Evolutionary conservation across 2,113 vertebrate genomes (phyloP), one percentile per base, ranked within the genome.

Genomic region (Pluvianellus socialis): DNA sequence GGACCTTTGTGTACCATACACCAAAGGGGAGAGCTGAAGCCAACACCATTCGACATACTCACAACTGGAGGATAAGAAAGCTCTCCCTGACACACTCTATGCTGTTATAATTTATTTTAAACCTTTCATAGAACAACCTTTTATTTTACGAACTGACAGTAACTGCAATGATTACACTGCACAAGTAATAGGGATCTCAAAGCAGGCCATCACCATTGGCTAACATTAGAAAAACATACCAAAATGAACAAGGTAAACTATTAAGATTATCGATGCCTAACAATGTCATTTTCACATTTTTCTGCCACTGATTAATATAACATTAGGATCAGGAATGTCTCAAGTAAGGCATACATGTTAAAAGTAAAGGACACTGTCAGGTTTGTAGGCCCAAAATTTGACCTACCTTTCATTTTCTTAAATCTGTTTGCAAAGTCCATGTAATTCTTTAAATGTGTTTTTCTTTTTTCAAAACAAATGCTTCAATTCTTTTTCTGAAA

Each of bases 401-500:
- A 97, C 95, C 96, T 97, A 97, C 96, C 96, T 97, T 96, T 96
- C 88, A 96, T 88, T 92, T 93, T 94, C 84, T 96, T 96, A 97
- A 95, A 96, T 96, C 95, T 96, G 94, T 96, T 96, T 96, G 86
- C 90, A 96, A 97, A 97, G 88, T 96, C 96, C 95, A 90, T 95
- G 88, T 68, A 96, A 94, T 89, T 96, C 94, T 94, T 96, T 95
- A 96, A 97, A 85, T 86, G 84, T 92, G 84, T 56, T 94, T 92
- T 96, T 93, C 95, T 88, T 86, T 95, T 96, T 92, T 94, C 95
- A 94, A 97, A 97, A 96, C 79, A 97, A 96, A 96, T 28, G 90
- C 90, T 96, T 96, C 96, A 95, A 94, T 92, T 90, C 90, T 90
- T 94, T 97, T 92, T 97, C 97, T 96, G 96, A 97, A 97, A 97